Base-by-base conservation (phyloP, 2,888 invertebrate species). In the Oligia latruncula region DNA sequence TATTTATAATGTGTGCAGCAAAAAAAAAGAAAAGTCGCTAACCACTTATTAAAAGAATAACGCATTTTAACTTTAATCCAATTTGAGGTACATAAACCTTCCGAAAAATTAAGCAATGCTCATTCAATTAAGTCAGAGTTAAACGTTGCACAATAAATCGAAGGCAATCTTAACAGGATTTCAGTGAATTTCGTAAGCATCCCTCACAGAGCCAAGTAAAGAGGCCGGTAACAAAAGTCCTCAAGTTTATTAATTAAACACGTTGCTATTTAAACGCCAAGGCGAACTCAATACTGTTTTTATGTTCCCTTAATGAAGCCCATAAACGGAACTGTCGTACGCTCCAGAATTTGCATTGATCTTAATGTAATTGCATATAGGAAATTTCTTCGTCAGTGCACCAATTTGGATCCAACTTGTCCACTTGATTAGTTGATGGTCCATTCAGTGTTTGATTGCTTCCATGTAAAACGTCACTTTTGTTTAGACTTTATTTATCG, bases 331-430 rank as follows among this genome's bases (percentile, higher is more conserved):
- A 79, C 81, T 87, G 77, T 85, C 87, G 91, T 90, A 90, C 93
- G 94, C 93, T 95, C 94, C 95, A 95, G 95, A 94, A 95, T 95
- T 93, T 95, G 93, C 94, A 95, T 95, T 93, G 94, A 94, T 92
- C 82, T 90, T 90, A 92, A 91, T 90, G 91, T 92, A 92, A 93
- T 93, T 92, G 90, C 90, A 88, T 87, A 90, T 86, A 87, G 83
- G 87, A 90, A 87, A 90, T 88, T 89, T 86, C 84, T 89, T 89
- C 87, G 85, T 90, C 86, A 83, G 81, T 77, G 84, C 89, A 91
- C 91, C 91, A 91, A 91, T 91, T 93, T 92, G 92, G 90, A 86
- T 79, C 84, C 85, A 84, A 85, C 86, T 86, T 91, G 91, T 89
- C 89, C 80, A 84, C 89, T 85, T 88, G 85, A 92, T 89, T 89